phyloP scores from a whole-genome alignment of 2,888 invertebrate genomes.

The Troides oblongomaculatus region DNA sequence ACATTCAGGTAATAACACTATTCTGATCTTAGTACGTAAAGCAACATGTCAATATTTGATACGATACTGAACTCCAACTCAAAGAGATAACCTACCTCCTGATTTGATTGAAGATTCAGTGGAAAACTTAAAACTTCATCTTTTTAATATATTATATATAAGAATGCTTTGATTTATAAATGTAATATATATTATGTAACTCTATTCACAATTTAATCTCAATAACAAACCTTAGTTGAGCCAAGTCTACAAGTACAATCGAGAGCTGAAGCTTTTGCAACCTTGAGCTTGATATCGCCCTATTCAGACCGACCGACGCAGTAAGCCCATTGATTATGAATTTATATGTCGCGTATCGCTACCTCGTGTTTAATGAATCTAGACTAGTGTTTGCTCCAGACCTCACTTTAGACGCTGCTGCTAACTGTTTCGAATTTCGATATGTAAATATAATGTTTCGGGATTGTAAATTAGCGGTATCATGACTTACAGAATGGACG shows the following conservation, averaged over 20 bases:
- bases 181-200: background rate
- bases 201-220: conserved; percentile 12
- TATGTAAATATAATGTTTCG: background rate
- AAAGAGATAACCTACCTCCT: no score
- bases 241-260: conserved; percentile 19
- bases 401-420: background rate
- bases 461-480: background rate
- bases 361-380: background rate
- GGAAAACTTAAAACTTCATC: no score
- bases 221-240: conserved; percentile 15
- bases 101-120: no score
- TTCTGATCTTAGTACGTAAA: no score
- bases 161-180: background rate
- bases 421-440: background rate
- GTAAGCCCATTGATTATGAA: conserved; percentile 21
- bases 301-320: conserved; percentile 22
- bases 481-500: no score
- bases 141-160: no score
- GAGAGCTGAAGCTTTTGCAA: conserved; percentile 12
- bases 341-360: conserved; percentile 3
- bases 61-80: no score
- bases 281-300: conserved; percentile 27
- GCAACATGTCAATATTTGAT: no score
- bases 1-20: no score
- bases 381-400: background rate